These are phyloP conservation scores for Nymphicus hollandicus DNA, from an alignment of 2,113 vertebrate genomes.

Conservation along the genomic window DNA sequence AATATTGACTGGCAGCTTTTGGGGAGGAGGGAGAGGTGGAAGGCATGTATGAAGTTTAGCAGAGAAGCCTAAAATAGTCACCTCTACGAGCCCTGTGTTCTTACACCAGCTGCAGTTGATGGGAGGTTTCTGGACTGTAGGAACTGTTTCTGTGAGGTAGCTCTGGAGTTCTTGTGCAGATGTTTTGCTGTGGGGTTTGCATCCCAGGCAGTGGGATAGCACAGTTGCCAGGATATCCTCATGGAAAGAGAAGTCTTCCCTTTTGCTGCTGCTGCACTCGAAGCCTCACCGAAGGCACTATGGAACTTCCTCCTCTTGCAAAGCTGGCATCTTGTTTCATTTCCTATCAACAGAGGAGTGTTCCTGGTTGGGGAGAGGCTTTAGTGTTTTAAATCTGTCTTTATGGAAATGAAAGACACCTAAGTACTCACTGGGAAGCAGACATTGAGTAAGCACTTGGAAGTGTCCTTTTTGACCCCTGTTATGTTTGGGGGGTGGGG, in stretches of 20 bases:
- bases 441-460: neutral
- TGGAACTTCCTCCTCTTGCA: neutral
- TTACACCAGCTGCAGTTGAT: fast-evolving
- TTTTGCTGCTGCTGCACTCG: neutral
- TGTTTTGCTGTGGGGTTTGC: neutral
- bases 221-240: neutral
- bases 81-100: neutral
- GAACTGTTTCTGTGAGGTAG: neutral
- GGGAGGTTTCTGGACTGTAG: neutral
- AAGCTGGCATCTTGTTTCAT: neutral
- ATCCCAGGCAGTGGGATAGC: neutral
- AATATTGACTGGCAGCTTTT: neutral
- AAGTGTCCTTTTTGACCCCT: neutral
- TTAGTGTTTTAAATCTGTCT: neutral
- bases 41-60: neutral
- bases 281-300: neutral
- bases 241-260: neutral
- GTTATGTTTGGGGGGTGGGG: neutral
- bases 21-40: neutral
- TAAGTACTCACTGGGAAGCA: neutral
- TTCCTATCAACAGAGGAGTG: neutral
- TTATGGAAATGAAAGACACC: neutral
- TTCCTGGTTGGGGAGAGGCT: neutral
- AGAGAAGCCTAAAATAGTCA: neutral
- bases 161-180: neutral